Conservation (phyloP, 2,888 invertebrate genomes). For the Timema podura region DNA sequence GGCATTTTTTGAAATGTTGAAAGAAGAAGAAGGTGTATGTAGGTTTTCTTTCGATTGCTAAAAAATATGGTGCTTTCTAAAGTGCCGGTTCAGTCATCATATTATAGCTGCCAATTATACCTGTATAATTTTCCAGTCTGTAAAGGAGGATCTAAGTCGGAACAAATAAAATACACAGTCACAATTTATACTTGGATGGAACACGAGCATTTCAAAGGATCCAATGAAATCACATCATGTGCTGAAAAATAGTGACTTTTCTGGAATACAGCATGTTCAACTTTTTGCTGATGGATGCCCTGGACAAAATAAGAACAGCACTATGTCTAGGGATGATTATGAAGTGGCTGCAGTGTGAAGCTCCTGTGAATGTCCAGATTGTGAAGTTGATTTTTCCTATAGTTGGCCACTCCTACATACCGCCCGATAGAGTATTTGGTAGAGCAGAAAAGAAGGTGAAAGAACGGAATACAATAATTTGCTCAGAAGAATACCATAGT, state of each 20-base stretch:
- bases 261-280: background rate
- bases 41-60: background rate
- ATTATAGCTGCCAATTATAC: background rate
- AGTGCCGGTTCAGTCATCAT: background rate
- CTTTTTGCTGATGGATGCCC: conserved; percentile 6
- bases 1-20: no score
- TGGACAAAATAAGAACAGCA: background rate
- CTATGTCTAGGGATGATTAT: background rate
- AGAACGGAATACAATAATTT: background rate
- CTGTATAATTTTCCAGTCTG: background rate
- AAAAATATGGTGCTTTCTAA: conserved; percentile 3
- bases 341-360: background rate
- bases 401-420: background rate
- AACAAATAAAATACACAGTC: background rate
- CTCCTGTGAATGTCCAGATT: background rate
- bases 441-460: background rate
- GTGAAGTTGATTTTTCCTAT: background rate
- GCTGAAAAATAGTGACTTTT: background rate
- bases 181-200: conserved; percentile 4
- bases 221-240: conserved; percentile 2
- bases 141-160: background rate
- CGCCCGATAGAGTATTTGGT: background rate
- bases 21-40: no score
- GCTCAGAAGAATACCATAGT: background rate
- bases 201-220: background rate